Base-by-base conservation (phyloP, 2,113 vertebrate species). In the Stictonetta naevosa region DNA sequence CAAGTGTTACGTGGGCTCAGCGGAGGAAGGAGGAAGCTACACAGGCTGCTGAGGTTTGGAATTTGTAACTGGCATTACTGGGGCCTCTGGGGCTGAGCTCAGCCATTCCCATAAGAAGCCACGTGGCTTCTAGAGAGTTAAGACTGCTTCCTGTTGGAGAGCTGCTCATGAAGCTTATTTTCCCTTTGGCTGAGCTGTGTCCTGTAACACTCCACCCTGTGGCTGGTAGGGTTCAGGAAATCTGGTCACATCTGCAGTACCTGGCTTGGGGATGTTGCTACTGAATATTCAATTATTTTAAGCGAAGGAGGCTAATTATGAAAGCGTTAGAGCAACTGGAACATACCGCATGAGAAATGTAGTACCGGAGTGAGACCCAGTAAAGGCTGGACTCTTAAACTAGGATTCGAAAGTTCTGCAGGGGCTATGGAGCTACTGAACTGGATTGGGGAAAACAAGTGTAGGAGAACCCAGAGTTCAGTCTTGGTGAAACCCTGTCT, bases 271-370 rank as follows among this genome's bases (percentile, higher is more conserved):
- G 81, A 34, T 82, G 62, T 95, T 91, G 66, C 74, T 76, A 66
- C 21, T 92, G 77, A 92, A 83, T 89, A 93, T 82, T 75, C 66
- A 85, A 66, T 73, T 85, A 85, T 40, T 76, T 93, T 85, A 92
- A 50, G 67, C 22, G 80, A 86, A 95, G 10, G 13, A 87, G 21
- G 44, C 53, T 85, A 82, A 75, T 88, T 92, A 64, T 36, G 28
- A 71, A 90, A 90, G 50, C 22, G 46, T 64, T 91, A 58, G 10
- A 58, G 48, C 53, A 72, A 36, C 53, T 16, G 33, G 38, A 93
- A 53, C 7, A 25, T 6, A 20, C 53, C 66, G 23, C 40, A 22
- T 60, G 86, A 52, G 29, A 86, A 71, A 33, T 19, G 31, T 13
- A 72, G 62, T 28, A 52, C 5, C 31, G 42, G 62, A 79, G 56